phyloP scores from a whole-genome alignment of 2,888 invertebrate genomes.

The Torymus aiolomorphi region DNA sequence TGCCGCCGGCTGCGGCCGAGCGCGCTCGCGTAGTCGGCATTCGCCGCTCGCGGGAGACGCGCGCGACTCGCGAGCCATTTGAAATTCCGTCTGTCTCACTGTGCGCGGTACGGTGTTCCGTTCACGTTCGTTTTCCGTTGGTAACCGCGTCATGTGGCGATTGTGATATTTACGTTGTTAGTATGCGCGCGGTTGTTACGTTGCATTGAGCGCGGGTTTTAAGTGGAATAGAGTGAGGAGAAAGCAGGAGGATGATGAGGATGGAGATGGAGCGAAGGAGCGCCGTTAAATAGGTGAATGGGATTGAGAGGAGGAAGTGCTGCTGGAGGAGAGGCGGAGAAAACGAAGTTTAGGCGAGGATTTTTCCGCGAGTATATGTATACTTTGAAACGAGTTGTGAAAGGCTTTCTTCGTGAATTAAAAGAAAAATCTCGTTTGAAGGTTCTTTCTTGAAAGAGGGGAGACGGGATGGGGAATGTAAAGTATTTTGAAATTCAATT shows the following conservation, averaged over 20 bases:
- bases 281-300: conserved; percentile 42
- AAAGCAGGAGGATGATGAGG: background rate
- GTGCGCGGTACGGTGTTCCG: background rate
- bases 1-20: conserved; percentile 62
- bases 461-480: too few species aligned
- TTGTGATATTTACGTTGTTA: too few species aligned
- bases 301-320: background rate
- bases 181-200: too few species aligned
- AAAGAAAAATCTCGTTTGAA: too few species aligned
- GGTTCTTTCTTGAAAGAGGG: too few species aligned
- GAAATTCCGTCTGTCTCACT: background rate
- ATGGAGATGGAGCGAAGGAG: background rate
- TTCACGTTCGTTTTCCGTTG: too few species aligned
- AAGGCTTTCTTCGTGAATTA: background rate
- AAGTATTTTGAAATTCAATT: too few species aligned
- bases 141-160: too few species aligned
- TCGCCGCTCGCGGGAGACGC: conserved; percentile 57
- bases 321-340: background rate
- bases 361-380: too few species aligned
- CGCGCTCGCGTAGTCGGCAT: conserved; percentile 69
- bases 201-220: too few species aligned
- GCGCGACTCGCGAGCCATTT: conserved; percentile 19
- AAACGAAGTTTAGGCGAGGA: too few species aligned
- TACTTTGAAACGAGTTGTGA: background rate
- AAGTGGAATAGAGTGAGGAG: too few species aligned